Base-by-base conservation (phyloP, 1,140 invertebrate species). In the Pogonomyrmex californicus region DNA sequence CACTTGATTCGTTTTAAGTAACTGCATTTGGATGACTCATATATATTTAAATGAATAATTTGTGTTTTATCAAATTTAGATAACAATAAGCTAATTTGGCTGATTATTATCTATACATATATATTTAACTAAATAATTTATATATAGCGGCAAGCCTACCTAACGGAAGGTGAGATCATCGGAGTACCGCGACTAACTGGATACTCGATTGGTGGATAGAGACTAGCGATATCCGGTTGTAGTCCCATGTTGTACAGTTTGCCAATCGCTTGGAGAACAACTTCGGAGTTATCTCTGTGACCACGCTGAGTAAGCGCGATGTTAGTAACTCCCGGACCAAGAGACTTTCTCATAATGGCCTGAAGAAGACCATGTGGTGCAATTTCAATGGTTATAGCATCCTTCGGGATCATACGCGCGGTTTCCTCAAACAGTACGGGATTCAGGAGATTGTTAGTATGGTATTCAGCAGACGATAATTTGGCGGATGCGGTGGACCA, bases 371-470 rank as follows among this genome's bases (percentile, higher is more conserved):
- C 97, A 90, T 99, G 98, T 0, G 98, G 98, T 0, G 98, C 98
- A 30, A 99, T 97, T 94, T 98, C 97, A 91, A 98, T 97, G 0
- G 97, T 96, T 71, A 99, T 95, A 0, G 98, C 97, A 93, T 99
- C 97, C 60, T 96, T 95, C 0, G 98, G 98, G 38, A 99, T 97
- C 68, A 97, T 95, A 10, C 96, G 95, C 1, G 98, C 95, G 0
- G 97, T 97, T 94, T 99, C 98, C 91, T 99, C 97, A 92, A 99
- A 99, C 0, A 98, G 95, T 0, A 99, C 98, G 30, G 98, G 97
- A 88, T 95, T 97, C 60, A 99, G 94, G 6, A 99, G 95, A 94
- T 99, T 99, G 93, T 99, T 99, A 0, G 98, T 98, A 92, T 99
- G 98, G 93, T 99, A 99, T 90, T 98, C 98, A 4, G 98, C 97